Base-by-base conservation (phyloP, 92 coral and sea anemone species). In the Galaxea fascicularis region DNA sequence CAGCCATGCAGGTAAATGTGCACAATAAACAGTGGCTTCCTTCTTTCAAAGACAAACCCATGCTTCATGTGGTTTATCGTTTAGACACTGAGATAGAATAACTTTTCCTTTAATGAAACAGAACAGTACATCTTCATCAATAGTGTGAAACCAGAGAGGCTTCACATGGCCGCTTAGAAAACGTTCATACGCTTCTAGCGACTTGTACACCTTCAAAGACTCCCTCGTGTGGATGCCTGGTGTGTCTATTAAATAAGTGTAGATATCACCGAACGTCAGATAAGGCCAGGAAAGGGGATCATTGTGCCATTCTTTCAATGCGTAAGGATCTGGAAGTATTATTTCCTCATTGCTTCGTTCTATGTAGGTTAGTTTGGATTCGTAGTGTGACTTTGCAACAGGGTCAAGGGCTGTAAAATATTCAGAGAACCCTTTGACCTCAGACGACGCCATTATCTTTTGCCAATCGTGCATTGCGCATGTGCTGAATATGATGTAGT, bases 1-100 rank as follows among this genome's bases (percentile, higher is more conserved):
- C 86, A 11, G 87, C 87, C 82, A 80, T 87, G 47, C 90, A 87
- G 4, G 86, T 60, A 73, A 80, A 51, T 87, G 90, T 71, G 65
- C 85, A 44, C 69, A 60, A 28, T 77, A 47, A 13, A 89, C 86
- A 74, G 64, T 53, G 17, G 80, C 86, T 4, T 68, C 82, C 26
- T 62, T 78, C 27, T 83, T 89, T 57, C 63, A 57, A 31, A 89
- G 65, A 73, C 86, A 85, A 51, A 89, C 74, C 92, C 92, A 84
- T 4, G 86, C 57, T 39, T 78, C 62, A 74, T 78, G 89, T 25
- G 92, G 76, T 46, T 89, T 62, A 25, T 79, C 78, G 49, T 73
- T 89, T 14, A 73, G 29, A 7, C 89, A 57, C 86, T 84, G 86
- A 7, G 89, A 78, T 18, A 86, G 89, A 54, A 73, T 78, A 13